phyloP scores from a whole-genome alignment of 2,888 invertebrate genomes.

The Dichetophora obliterata region DNA sequence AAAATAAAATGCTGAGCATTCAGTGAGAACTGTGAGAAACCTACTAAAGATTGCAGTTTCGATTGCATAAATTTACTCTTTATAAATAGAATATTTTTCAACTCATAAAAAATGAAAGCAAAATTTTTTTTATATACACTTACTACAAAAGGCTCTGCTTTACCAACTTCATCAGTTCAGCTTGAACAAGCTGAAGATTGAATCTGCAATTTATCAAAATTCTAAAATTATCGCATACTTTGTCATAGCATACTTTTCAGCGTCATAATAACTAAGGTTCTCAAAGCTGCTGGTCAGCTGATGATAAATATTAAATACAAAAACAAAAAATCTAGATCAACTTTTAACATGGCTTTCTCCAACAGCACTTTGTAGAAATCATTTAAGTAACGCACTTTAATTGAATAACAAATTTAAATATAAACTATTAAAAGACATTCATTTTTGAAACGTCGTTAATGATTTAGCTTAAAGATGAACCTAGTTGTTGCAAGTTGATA shows the following conservation, averaged over 20 bases:
- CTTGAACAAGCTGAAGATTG: not conserved
- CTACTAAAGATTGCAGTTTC: not conserved
- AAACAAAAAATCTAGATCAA: slow-evolving; percentile 8
- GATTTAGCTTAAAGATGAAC: not conserved
- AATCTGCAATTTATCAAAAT: not conserved
- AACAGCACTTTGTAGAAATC: slow-evolving; percentile 17
- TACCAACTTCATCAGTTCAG: not conserved
- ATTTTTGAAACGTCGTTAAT: slow-evolving; percentile 14
- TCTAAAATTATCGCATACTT: not conserved
- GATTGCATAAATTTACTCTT: not conserved
- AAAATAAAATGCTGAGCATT: too few species aligned
- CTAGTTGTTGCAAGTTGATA: not conserved
- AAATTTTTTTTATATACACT: not conserved
- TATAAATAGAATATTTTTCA: not conserved
- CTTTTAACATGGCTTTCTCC: not conserved
- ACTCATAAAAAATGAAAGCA: not conserved
- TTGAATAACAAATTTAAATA: not conserved
- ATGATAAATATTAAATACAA: not conserved
- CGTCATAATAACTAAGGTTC: not conserved
- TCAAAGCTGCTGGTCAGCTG: slow-evolving; percentile 34
- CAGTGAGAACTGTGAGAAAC: too few species aligned
- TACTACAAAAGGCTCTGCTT: not conserved
- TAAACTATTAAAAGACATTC: slow-evolving; percentile 7
- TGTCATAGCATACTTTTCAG: not conserved
- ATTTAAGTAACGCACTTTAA: slow-evolving; percentile 15